Percentiles rank a stretch among this genome's conserved stretches.
Evolutionary conservation across 1,140 invertebrate genomes (phyloP).

Genomic region (Frieseomelitta varia): DNA sequence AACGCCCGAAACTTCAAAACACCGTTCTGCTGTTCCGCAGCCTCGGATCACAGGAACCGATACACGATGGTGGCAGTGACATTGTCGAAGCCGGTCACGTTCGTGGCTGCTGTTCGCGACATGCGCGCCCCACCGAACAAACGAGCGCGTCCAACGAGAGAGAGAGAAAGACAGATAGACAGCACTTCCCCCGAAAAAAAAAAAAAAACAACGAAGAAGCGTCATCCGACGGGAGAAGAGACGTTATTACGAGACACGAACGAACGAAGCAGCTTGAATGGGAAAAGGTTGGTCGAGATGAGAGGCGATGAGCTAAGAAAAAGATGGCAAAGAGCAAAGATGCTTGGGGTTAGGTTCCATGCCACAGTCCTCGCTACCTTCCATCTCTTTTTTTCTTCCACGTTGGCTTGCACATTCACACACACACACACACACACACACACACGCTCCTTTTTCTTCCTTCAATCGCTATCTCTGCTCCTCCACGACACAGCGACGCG

Average conservation of each 20-base stretch:
- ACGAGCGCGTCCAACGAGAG: conserved; percentile 10
- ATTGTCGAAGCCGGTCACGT: conserved; percentile 51
- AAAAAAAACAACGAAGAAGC: background rate
- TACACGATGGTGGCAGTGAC: background rate
- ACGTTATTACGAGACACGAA: conserved; percentile 58
- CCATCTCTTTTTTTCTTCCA: background rate
- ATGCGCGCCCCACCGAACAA: conserved; percentile 19
- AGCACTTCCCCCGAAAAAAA: background rate
- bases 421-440: background rate
- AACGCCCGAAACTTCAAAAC: background rate
- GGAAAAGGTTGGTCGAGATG: conserved; percentile 1
- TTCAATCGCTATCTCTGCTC: conserved; percentile 8
- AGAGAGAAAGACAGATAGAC: background rate
- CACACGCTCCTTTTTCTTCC: conserved; percentile 9
- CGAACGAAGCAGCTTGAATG: conserved; percentile 32
- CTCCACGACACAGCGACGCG: conserved; percentile 6
- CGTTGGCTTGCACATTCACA: background rate
- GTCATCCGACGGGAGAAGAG: conserved; percentile 37
- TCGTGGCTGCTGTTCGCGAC: conserved; percentile 54
- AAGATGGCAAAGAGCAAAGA: conserved; percentile 22
- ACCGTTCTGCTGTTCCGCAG: background rate
- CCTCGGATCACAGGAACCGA: conserved; percentile 2
- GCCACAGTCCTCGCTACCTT: background rate
- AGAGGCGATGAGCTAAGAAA: conserved; percentile 5
- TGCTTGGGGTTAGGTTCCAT: background rate